phyloP scores from a whole-genome alignment of 2,888 invertebrate species.

The Cerastoderma edule region DNA sequence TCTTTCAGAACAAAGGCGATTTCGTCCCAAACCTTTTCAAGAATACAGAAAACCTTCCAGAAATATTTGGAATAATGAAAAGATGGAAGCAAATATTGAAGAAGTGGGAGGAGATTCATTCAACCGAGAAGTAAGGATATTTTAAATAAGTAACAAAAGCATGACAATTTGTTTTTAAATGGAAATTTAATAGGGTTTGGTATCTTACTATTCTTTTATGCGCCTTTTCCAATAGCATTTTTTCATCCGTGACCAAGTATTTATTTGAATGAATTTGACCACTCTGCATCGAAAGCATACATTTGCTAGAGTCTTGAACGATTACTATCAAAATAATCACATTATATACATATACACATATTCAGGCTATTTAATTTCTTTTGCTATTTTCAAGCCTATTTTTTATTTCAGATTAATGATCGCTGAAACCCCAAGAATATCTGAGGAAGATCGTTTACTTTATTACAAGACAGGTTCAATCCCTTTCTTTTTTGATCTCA shows the following conservation, averaged over 20 bases:
- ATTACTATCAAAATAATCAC: no score
- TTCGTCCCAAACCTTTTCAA: not conserved
- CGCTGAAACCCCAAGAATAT: conserved; percentile 57
- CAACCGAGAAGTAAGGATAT: conserved; percentile 56
- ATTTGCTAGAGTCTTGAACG: not conserved
- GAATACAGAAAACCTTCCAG: conserved; percentile 70
- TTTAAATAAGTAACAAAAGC: not conserved
- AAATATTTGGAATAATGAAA: conserved; percentile 71
- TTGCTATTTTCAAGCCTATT: not conserved
- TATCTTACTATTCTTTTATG: not conserved
- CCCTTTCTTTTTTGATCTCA: conserved; percentile 74
- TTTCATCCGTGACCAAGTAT: not conserved
- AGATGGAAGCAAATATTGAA: conserved; percentile 73
- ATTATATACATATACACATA: no score
- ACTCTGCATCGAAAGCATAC: not conserved
- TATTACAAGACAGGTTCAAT: conserved; percentile 75
- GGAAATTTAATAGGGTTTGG: not conserved
- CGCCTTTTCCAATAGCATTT: not conserved
- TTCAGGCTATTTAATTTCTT: no score
- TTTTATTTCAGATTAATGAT: conserved; percentile 62
- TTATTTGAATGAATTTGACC: not conserved
- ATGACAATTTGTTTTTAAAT: not conserved
- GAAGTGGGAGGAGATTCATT: conserved; percentile 57
- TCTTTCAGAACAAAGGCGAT: not conserved
- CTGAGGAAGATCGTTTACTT: conserved; percentile 47